Conservation (phyloP, 2,888 invertebrate genomes). For the Mamestra brassicae region DNA sequence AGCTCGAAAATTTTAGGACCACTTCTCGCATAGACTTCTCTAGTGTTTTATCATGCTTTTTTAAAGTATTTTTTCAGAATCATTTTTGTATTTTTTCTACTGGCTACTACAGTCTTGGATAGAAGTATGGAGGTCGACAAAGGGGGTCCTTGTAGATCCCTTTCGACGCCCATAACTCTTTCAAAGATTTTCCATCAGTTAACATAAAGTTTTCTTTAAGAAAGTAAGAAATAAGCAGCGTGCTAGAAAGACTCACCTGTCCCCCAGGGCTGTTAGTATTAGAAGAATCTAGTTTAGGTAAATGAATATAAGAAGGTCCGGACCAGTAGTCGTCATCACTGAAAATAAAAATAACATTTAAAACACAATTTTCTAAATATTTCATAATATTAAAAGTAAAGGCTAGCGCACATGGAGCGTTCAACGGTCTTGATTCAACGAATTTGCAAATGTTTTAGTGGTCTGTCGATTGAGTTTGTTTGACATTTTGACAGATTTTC, state of each 20-base stretch:
- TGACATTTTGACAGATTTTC: background rate
- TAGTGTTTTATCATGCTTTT: too few species aligned
- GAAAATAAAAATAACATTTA: slow-evolving; percentile 51
- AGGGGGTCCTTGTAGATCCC: background rate
- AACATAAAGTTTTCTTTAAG: slow-evolving; percentile 17
- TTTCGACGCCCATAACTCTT: background rate
- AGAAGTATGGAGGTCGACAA: background rate
- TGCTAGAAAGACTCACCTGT: slow-evolving; percentile 63
- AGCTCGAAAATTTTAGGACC: background rate
- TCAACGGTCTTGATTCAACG: background rate
- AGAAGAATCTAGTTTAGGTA: slow-evolving; percentile 56
- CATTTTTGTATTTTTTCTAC: background rate
- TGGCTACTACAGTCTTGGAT: background rate
- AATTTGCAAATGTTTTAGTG: background rate
- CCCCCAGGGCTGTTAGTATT: slow-evolving; percentile 63
- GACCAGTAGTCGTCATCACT: slow-evolving; percentile 61
- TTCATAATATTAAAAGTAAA: background rate
- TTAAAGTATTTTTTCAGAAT: too few species aligned
- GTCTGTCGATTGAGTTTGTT: background rate
- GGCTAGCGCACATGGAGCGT: too few species aligned
- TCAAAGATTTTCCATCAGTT: background rate
- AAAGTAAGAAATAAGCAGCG: slow-evolving; percentile 25
- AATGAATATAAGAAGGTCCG: slow-evolving; percentile 47
- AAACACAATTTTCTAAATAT: background rate
- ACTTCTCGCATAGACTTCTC: background rate